phyloP scores from a whole-genome alignment of 2,797 vertebrate species.

The Pteronotus mesoamericanus region DNA sequence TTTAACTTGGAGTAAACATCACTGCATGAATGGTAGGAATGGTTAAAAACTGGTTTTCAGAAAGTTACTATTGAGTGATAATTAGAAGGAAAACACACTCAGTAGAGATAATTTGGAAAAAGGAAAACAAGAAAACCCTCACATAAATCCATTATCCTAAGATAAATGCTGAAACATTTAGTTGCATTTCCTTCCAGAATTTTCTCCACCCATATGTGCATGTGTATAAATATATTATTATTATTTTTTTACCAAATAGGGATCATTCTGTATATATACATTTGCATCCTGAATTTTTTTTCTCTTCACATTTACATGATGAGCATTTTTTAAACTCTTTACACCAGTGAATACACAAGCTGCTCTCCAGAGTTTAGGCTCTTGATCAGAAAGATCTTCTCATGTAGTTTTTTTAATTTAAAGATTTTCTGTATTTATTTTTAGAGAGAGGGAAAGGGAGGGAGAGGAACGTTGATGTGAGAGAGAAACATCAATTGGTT shows the following conservation, averaged over 20 bases:
- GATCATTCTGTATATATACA: background rate
- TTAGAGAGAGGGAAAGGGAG: too few relatives aligned
- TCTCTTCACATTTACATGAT: background rate
- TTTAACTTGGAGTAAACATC: background rate
- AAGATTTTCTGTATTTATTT: too few relatives aligned
- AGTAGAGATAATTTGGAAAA: background rate
- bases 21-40: background rate
- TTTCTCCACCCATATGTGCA: background rate
- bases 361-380: background rate
- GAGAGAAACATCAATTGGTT: too few relatives aligned
- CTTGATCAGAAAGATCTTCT: background rate
- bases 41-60: background rate
- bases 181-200: background rate
- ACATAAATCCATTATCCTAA: background rate
- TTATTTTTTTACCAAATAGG: constrained; percentile 12
- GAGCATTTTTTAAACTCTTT: background rate
- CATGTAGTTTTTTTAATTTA: background rate
- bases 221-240: background rate
- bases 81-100: background rate
- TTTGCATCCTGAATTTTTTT: constrained; percentile 19
- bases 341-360: background rate
- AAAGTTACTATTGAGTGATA: background rate
- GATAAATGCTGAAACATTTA: background rate
- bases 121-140: background rate
- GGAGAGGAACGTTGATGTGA: too few relatives aligned